A percentile compares a stretch with the other conserved stretches of the same genome.
Conservation (phyloP, 2,888 invertebrate species). For the Sarcophaga carnaria region DNA sequence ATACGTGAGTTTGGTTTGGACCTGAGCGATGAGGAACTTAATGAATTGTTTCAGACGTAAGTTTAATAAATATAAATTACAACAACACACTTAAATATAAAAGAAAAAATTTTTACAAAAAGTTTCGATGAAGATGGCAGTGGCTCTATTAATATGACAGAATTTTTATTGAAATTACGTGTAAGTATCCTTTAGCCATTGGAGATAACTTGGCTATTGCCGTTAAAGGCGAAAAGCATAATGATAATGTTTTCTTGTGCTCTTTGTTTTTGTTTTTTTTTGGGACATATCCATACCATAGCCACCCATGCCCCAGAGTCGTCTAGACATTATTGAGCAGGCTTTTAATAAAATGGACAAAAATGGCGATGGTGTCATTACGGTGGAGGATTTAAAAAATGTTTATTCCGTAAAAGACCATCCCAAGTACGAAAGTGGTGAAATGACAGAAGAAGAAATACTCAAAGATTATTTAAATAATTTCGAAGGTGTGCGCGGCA, state of each 20-base stretch:
- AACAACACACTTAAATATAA: constrained; percentile 8
- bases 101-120: not conserved
- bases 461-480: constrained; percentile 90
- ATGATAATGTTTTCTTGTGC: constrained; percentile 14
- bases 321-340: constrained; percentile 88
- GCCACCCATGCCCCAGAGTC: constrained; percentile 91
- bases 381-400: constrained; percentile 88
- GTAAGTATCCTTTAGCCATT: constrained; percentile 83
- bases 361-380: constrained; percentile 91
- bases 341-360: constrained; percentile 94
- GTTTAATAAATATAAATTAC: constrained; percentile 50
- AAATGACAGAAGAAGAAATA: constrained; percentile 91
- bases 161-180: constrained; percentile 91
- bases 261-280: not conserved
- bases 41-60: constrained; percentile 79
- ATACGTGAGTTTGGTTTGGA: constrained; percentile 90
- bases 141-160: constrained; percentile 93
- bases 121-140: constrained; percentile 90
- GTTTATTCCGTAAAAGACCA: constrained; percentile 92
- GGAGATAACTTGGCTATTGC: too few species aligned
- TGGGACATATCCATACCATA: constrained; percentile 77
- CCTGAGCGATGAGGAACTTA: constrained; percentile 83
- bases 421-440: constrained; percentile 93
- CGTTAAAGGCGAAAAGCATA: too few species aligned
- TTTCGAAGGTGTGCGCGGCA: constrained; percentile 87